Evolutionary conservation across 2,797 vertebrate genomes (phyloP), one percentile per base, ranked within the genome.

Genomic region (Centropyge bicolor): DNA sequence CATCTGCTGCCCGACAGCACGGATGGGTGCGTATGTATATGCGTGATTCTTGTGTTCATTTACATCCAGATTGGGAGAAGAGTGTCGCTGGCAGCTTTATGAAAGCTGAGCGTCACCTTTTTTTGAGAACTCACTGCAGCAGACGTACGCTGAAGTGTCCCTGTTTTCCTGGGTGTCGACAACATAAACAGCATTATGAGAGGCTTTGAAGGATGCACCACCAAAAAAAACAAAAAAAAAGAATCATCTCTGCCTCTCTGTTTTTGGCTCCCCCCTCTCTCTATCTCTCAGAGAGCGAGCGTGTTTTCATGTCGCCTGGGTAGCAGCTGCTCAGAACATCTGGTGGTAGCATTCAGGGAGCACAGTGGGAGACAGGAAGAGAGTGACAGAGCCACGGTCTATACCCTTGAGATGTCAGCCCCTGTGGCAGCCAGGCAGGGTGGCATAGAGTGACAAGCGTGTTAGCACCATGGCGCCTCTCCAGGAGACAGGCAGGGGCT

Each of bases 311-410:
- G 76, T 88, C 65, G 38, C 75, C 72, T 10, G 76, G 65, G 83
- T 71, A 92, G 82, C 94, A 93, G 91, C 91, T 94, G 93, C 80
- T 88, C 63, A n/a, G 62, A 94, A 92, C 93, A 94, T 94, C 93
- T 95, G 93, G 84, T 59, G 71, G 83, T 60, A 49, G 56, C 82
- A 59, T 83, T 84, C 71, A 80, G 41, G 40, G 83, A 78, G 83
- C 83, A 40, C 87, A 76, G 86, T 27, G 83, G 87, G 88, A 88
- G 63, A 75, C 45, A 2, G 73, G 80, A 76, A 70, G 84, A 77
- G 80, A 88, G 86, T 41, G 89, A 84, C 82, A 61, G 83, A 89
- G 85, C 78, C 79, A 4, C 3, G 66, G 87, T 91, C 73, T 24
- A 78, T 87, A 81, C 83, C 74, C 40, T 55, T 63, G 86, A 79